These are phyloP conservation scores for Selene dorsalis DNA, from an alignment of 2,797 vertebrate species.

Conservation along the genomic window DNA sequence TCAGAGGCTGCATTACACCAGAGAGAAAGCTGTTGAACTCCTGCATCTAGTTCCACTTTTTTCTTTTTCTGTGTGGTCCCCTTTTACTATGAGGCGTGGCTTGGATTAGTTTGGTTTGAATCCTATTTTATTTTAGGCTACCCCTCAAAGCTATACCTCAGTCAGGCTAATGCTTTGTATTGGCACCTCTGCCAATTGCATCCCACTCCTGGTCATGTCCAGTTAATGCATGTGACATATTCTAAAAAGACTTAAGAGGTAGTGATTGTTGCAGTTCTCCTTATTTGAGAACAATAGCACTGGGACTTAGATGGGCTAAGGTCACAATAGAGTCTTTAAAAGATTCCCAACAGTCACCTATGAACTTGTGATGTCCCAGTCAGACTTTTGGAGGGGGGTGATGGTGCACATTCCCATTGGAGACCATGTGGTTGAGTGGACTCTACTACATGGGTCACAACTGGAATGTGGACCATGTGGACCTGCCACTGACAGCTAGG, in stretches of 20 bases:
- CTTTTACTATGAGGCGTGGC: conserved; percentile 43
- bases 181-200: conserved; percentile 42
- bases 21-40: conserved; percentile 78
- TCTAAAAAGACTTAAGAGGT: conserved; percentile 15
- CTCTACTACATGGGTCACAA: conserved; percentile 36
- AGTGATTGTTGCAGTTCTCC: background rate
- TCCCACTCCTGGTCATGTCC: conserved; percentile 20
- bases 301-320: background rate
- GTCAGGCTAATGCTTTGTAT: conserved; percentile 46
- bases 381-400: conserved; percentile 1
- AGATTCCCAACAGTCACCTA: background rate
- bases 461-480: conserved; percentile 60
- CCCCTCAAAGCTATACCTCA: conserved; percentile 55
- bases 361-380: conserved; percentile 4
- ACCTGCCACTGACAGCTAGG: conserved; percentile 37
- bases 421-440: conserved; percentile 36
- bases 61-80: conserved; percentile 40
- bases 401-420: conserved; percentile 31
- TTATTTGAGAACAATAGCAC: background rate
- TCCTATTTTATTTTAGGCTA: conserved; percentile 68
- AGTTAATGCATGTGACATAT: background rate
- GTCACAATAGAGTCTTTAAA: background rate
- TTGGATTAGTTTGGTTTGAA: conserved; percentile 56
- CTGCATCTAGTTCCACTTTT: conserved; percentile 63
- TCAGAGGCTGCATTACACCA: conserved; percentile 73